A percentile compares a stretch with the other conserved stretches of the same genome.
These are phyloP conservation scores for Mustelus asterias DNA, from an alignment of 2,113 vertebrate genomes.

Conservation along the genomic window DNA sequence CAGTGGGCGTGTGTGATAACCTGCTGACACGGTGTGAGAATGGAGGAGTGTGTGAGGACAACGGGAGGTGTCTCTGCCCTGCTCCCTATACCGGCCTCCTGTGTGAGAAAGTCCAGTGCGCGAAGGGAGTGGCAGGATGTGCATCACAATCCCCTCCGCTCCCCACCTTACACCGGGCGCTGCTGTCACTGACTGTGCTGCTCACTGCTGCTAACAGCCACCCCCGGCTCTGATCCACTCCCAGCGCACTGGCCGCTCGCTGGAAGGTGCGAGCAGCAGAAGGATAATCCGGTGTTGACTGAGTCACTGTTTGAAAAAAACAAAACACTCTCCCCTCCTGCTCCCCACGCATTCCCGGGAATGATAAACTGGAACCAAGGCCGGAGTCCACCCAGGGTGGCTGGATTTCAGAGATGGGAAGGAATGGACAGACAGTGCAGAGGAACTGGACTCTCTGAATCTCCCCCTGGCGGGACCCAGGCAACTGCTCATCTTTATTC, in stretches of 20 bases:
- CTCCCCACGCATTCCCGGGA: neutral
- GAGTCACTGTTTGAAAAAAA: neutral
- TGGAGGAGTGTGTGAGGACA: constrained; percentile 82
- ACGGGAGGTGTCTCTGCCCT: constrained; percentile 78
- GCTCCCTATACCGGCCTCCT: constrained; percentile 73
- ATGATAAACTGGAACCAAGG: neutral
- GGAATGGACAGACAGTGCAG: neutral
- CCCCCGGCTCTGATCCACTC: constrained; percentile 41
- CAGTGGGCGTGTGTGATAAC: constrained; percentile 93
- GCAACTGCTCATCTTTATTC: neutral
- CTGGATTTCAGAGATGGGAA: neutral
- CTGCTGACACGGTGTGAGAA: constrained; percentile 93
- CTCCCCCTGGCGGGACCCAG: neutral
- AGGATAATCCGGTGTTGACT: neutral
- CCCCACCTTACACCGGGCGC: constrained; percentile 40
- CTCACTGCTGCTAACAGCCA: constrained; percentile 47
- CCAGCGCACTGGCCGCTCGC: neutral
- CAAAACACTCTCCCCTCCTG: neutral
- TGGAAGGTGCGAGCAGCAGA: neutral
- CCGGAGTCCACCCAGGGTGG: neutral
- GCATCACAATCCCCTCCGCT: constrained; percentile 52
- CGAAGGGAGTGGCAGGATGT: constrained; percentile 72
- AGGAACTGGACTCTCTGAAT: neutral
- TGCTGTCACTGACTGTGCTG: constrained; percentile 51
- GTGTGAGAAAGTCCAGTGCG: constrained; percentile 79